phyloP scores from a whole-genome alignment of 1,140 invertebrate species.

The Zaprionus capensis region DNA sequence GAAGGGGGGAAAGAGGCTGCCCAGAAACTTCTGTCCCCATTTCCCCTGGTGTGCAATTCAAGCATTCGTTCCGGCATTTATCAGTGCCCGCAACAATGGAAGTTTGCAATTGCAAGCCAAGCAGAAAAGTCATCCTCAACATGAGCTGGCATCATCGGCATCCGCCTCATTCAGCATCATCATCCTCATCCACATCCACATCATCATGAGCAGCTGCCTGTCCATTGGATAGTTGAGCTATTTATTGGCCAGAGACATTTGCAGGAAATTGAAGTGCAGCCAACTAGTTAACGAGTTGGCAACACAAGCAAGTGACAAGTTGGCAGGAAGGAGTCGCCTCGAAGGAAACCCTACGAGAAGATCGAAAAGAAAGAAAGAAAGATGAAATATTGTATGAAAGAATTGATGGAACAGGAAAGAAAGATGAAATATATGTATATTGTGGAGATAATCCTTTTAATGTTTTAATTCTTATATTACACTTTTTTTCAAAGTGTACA shows the following conservation, averaged over 20 bases:
- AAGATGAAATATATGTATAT: too few species aligned
- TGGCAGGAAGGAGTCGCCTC: neutral
- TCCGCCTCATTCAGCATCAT: neutral
- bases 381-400: too few species aligned
- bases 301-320: neutral
- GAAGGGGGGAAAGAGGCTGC: neutral
- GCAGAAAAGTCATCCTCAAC: neutral
- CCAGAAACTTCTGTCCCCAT: neutral
- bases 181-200: neutral
- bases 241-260: conserved; percentile 3
- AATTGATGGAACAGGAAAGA: neutral
- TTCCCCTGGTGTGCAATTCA: conserved; percentile 14
- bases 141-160: neutral
- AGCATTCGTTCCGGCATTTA: conserved; percentile 15
- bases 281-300: conserved; percentile 8
- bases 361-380: neutral
- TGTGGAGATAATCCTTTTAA: too few species aligned
- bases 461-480: too few species aligned
- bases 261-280: conserved; percentile 13
- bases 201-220: neutral
- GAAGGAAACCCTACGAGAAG: neutral
- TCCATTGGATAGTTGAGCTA: neutral
- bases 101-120: neutral
- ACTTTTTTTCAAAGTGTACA: too few species aligned
- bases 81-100: conserved; percentile 9